phyloP scores from a whole-genome alignment of 2,797 vertebrate genomes.

The Petrocephalus schoutedeni region DNA sequence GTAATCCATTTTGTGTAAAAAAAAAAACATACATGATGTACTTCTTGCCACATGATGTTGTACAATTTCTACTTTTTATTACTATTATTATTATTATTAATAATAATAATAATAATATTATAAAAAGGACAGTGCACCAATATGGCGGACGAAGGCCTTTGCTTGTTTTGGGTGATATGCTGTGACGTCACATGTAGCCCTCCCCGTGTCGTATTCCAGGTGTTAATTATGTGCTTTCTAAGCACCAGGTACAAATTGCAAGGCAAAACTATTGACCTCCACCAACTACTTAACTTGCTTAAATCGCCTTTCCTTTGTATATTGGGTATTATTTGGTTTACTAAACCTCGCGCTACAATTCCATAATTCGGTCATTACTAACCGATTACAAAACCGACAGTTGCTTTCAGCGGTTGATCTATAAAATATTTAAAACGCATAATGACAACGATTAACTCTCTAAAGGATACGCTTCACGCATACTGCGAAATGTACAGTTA shows the following conservation, averaged over 20 bases:
- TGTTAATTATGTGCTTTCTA: not conserved
- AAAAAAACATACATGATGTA: not conserved
- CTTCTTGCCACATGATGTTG: not conserved
- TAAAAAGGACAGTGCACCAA: not conserved
- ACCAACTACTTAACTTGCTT: not conserved
- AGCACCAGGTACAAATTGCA: not conserved
- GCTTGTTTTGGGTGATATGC: too few species aligned
- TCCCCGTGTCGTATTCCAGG: not conserved
- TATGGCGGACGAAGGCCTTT: not conserved
- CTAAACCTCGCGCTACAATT: not conserved
- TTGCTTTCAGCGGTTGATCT: not conserved
- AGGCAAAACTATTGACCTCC: not conserved
- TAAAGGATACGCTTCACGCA: conserved; percentile 40
- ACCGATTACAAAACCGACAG: not conserved
- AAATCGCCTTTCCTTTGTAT: not conserved
- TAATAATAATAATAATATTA: too few species aligned
- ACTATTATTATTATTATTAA: too few species aligned
- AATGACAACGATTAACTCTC: not conserved
- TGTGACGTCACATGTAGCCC: not conserved
- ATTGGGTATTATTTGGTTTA: not conserved
- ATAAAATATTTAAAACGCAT: not conserved
- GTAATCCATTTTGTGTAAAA: not conserved
- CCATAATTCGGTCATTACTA: not conserved
- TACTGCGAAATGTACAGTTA: conserved; percentile 66
- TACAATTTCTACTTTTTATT: not conserved